Evolutionary conservation across 1,140 invertebrate genomes (phyloP).

Genomic region (Chelonus insularis): DNA sequence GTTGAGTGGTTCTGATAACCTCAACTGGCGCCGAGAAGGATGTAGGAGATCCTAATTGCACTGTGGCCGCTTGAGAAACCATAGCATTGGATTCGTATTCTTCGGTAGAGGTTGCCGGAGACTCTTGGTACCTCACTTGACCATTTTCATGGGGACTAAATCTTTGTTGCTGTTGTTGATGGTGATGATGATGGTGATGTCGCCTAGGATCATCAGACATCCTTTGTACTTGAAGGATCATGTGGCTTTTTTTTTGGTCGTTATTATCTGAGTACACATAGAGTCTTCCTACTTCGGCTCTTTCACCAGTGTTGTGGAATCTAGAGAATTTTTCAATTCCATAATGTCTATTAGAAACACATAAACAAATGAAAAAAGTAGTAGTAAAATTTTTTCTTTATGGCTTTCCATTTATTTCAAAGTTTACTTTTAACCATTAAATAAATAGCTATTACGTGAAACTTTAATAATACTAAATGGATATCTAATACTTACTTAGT

Average conservation of each 20-base stretch:
- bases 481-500: conserved; percentile 43
- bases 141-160: conserved; percentile 46
- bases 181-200: conserved; percentile 37
- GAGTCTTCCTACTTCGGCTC: conserved; percentile 42
- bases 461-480: no score
- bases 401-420: no score
- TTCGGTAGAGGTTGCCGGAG: conserved; percentile 40
- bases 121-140: conserved; percentile 42
- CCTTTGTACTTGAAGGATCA: conserved; percentile 40
- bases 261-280: conserved; percentile 41
- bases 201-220: conserved; percentile 9
- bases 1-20: conserved; percentile 34
- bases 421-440: no score
- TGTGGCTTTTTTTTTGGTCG: conserved; percentile 40
- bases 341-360: no score
- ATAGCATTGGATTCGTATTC: conserved; percentile 44
- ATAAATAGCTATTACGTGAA: no score
- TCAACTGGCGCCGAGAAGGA: conserved; percentile 47
- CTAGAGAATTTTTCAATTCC: no score
- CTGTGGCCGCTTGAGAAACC: conserved; percentile 33
- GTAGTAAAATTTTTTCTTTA: no score
- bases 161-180: conserved; percentile 36
- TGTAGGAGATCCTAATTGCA: conserved; percentile 42
- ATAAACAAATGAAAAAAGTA: no score
- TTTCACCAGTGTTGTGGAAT: conserved; percentile 40